Base-by-base conservation (phyloP, 1,140 invertebrate species). In the Xylocopa sonorina region DNA sequence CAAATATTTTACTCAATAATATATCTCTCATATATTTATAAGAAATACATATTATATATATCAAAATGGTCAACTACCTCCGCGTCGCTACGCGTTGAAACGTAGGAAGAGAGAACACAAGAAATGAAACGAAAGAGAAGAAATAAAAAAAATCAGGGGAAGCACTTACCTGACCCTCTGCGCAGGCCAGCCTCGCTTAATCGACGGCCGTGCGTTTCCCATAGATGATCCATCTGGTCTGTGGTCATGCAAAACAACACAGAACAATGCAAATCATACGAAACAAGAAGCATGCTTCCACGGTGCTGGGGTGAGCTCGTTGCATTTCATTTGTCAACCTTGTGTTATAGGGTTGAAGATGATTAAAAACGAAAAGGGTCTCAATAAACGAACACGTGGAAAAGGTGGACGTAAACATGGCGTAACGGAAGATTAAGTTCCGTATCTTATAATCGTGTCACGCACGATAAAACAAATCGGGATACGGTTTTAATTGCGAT, bases 171-270 rank as follows among this genome's bases (percentile, higher is more conserved):
- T 95, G 95, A 95, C 87, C 94, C 95, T 91, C 95, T 93, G 86
- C 95, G 94, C 64, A 95, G 93, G 84, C 95, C 95, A 82, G 95
- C 95, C 91, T 96, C 95, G 92, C 95, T 95, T 87, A 96, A 93
- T 88, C 95, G 94, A 83, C 95, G 94, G 68, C 94, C 94, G 81
- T 95, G 94, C 89, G 93, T 94, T 90, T 96, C 95, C 95, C 95
- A 96, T 68, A 96, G 93, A 83, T 94, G 94, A 90, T 96, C 95
- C 95, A 95, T 95, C 80, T 94, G 94, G 72, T 94, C 94, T 91
- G 94, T 90, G 88, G 92, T 93, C 95, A 95, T 95, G 94, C 92
- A 93, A 91, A 90, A 88, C 88, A 90, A 93, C 46, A 88, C 88
- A 89, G 88, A 88, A 89, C 82, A 90, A 90, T 84, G 87, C 86